These are phyloP conservation scores for Mormyrus hasselquistii DNA, from an alignment of 2,797 vertebrate genomes.

Conservation along the genomic window DNA sequence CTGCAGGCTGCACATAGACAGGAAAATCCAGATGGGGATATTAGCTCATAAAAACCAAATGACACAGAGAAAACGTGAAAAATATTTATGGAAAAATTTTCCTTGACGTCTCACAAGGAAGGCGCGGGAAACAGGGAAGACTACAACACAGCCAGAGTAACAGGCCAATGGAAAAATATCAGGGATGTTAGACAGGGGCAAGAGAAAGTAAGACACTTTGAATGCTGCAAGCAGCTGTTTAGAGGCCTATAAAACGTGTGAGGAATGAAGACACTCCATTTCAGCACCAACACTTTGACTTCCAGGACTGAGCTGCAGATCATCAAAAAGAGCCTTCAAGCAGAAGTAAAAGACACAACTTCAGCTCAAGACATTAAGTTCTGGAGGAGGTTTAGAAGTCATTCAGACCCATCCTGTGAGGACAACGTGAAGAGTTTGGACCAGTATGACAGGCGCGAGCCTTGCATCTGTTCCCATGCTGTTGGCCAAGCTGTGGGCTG, in stretches of 20 bases:
- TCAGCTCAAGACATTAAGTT: not conserved
- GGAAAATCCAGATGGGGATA: constrained; percentile 16
- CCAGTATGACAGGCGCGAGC: not conserved
- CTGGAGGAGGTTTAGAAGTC: not conserved
- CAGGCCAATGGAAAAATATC: not conserved
- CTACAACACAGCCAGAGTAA: not conserved
- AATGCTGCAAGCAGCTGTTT: not conserved
- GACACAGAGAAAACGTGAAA: constrained; percentile 29
- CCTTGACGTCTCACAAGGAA: not conserved
- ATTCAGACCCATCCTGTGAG: not conserved
- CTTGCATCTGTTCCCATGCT: not conserved
- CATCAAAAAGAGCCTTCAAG: not conserved
- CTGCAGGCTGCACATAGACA: not conserved
- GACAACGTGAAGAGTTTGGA: not conserved
- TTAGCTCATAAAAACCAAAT: constrained; percentile 25
- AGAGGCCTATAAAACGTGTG: not conserved
- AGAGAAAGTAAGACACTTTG: not conserved
- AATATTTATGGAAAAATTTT: constrained; percentile 32
- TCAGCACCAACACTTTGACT: not conserved
- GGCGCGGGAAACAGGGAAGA: not conserved
- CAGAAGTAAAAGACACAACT: not conserved
- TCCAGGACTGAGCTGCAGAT: not conserved
- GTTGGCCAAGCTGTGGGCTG: constrained; percentile 18
- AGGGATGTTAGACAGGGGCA: not conserved
- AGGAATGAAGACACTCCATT: not conserved